These are phyloP conservation scores for Xylocampa areola DNA, from an alignment of 2,888 invertebrate species.

Conservation along the genomic window DNA sequence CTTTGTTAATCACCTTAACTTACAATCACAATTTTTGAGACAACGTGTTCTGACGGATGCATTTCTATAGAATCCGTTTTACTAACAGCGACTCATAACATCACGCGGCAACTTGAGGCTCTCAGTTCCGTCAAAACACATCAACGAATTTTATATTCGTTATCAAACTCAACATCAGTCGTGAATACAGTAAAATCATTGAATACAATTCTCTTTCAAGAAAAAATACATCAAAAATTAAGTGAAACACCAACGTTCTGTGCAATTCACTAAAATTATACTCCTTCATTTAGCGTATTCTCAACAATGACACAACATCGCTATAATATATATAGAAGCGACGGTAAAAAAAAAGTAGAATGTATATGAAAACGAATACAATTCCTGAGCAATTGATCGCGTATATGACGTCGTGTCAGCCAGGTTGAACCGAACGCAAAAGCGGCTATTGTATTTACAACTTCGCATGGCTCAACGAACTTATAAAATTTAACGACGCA, in stretches of 20 bases:
- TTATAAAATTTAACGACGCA: conserved; percentile 84
- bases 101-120: conserved; percentile 42
- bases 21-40: conserved; percentile 84
- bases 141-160: conserved; percentile 74
- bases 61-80: conserved; percentile 31
- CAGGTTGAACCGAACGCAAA: conserved; percentile 68
- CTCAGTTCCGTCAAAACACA: conserved; percentile 58
- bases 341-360: conserved; percentile 79
- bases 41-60: conserved; percentile 56
- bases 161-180: conserved; percentile 84
- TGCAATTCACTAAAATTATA: conserved; percentile 86
- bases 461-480: conserved; percentile 70
- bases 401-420: conserved; percentile 64
- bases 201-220: conserved; percentile 81
- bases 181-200: conserved; percentile 83
- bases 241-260: conserved; percentile 89
- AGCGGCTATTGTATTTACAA: conserved; percentile 80
- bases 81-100: conserved; percentile 40
- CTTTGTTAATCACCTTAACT: conserved; percentile 84
- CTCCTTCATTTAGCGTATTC: conserved; percentile 71
- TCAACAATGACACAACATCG: conserved; percentile 84
- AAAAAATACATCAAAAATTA: conserved; percentile 88
- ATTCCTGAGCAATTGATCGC: conserved; percentile 85
- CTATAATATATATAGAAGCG: conserved; percentile 69
- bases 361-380: conserved; percentile 84